Base-by-base conservation (phyloP, 2,888 invertebrate species). In the Melanophora roralis region DNA sequence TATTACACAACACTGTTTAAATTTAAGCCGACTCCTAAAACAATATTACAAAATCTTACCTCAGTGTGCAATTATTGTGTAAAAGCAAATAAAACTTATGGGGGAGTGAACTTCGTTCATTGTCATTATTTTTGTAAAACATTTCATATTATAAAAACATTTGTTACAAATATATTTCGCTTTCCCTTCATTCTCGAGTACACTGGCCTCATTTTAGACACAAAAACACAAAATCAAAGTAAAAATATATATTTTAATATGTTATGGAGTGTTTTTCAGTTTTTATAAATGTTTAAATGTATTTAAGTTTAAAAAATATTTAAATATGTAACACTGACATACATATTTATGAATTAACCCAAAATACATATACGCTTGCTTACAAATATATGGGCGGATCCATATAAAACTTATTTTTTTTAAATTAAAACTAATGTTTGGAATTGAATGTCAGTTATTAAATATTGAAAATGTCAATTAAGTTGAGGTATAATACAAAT, bases 321-420 rank as follows among this genome's bases (percentile, higher is more conserved):
- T 69, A 57, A 57, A 78, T 53, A 69, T 74, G 53, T 73, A 64
- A 74, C 73, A 78, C 69, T 65, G 74, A 38, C 69, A 74, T 59
- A 78, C n/a, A n/a, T n/a, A n/a, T n/a, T n/a, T n/a, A n/a, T n/a
- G n/a, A n/a, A n/a, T n/a, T n/a, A n/a, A n/a, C n/a, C n/a, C n/a
- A n/a, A n/a, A n/a, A 8, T 9, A 19, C 9, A 19, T 16, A 45
- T 45, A 40, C 32, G 67, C 38, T 19, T 9, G 11, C 5, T n/a
- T n/a, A n/a, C n/a, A n/a, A n/a, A n/a, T n/a, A n/a, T n/a, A n/a
- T n/a, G n/a, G n/a, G n/a, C n/a, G n/a, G n/a, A n/a, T n/a, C n/a
- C n/a, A n/a, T n/a, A n/a, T n/a, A n/a, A n/a, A n/a, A n/a, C n/a
- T n/a, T n/a, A n/a, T n/a, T n/a, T n/a, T n/a, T n/a, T n/a, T n/a